phyloP scores from a whole-genome alignment of 2,113 vertebrate genomes.

The Nanorana parkeri region DNA sequence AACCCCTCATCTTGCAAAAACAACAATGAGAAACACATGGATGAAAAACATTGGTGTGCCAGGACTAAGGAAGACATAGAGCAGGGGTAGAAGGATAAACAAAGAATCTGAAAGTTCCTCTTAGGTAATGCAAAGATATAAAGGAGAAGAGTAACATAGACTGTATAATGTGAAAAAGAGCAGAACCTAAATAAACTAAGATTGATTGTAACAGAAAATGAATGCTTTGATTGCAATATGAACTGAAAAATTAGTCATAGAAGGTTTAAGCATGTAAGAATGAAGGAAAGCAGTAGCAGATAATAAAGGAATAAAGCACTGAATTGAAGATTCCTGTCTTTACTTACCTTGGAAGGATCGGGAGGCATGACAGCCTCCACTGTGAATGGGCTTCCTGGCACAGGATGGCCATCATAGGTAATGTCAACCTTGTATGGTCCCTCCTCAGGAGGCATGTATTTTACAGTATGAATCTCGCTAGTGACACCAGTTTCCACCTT shows the following conservation, averaged over 20 bases:
- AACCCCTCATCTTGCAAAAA: constrained; percentile 31
- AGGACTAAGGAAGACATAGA: not conserved
- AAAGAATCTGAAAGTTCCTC: not conserved
- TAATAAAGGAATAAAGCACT: no score
- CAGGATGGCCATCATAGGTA: constrained; percentile 83
- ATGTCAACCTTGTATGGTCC: constrained; percentile 88
- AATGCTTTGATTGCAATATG: no score
- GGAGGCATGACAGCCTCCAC: constrained; percentile 81
- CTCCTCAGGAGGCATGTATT: constrained; percentile 85
- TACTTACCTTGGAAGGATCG: constrained; percentile 85
- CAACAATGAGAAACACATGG: constrained; percentile 47
- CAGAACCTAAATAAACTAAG: not conserved
- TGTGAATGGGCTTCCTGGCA: constrained; percentile 86
- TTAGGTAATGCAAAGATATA: not conserved
- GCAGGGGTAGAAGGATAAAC: not conserved
- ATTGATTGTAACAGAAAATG: no score
- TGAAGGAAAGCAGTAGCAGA: no score
- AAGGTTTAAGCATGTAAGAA: no score
- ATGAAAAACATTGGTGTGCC: constrained; percentile 13
- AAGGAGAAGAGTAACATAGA: not conserved
- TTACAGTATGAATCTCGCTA: constrained; percentile 84
- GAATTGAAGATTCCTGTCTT: no score
- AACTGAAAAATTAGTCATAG: no score
- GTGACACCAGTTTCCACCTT: constrained; percentile 88
- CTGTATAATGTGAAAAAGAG: not conserved